Percentiles rank a stretch among this genome's conserved stretches.
Conservation (phyloP, 2,113 vertebrate species). For the Tyrannus savana region DNA sequence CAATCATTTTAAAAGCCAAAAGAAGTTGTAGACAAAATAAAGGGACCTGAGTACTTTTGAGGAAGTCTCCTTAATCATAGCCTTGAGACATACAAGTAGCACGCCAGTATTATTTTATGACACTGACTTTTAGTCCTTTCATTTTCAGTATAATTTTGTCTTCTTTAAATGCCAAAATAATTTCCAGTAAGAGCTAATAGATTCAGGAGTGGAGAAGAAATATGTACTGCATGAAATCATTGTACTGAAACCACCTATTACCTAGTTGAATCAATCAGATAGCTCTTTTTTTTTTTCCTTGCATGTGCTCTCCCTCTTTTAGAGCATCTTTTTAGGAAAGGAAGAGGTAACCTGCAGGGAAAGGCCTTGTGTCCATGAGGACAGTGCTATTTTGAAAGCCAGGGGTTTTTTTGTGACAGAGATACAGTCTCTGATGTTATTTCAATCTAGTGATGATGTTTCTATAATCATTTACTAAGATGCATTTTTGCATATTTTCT, state of each 20-base stretch:
- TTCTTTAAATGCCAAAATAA: neutral
- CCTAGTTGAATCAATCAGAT: neutral
- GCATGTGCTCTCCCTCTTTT: neutral
- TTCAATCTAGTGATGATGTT: neutral
- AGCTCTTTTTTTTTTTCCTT: neutral
- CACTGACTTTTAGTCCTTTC: neutral
- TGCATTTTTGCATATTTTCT: neutral
- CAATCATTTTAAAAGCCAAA: neutral
- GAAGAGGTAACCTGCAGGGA: neutral
- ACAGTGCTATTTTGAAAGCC: neutral
- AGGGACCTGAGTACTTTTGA: neutral
- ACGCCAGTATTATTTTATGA: neutral
- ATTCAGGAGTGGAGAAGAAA: neutral
- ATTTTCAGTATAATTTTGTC: neutral
- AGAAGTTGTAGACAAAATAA: neutral
- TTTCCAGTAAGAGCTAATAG: constrained; percentile 11
- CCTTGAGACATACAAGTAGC: neutral
- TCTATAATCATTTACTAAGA: neutral
- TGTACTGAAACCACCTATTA: neutral
- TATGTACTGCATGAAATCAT: neutral
- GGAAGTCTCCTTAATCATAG: neutral
- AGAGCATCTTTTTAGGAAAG: neutral
- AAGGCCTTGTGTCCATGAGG: neutral
- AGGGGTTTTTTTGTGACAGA: neutral
- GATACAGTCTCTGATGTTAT: neutral